A percentile compares a stretch with the other conserved stretches of the same genome.
These are phyloP conservation scores for Coptodon rendalli DNA, from an alignment of 2,113 vertebrate genomes.

Conservation along the genomic window DNA sequence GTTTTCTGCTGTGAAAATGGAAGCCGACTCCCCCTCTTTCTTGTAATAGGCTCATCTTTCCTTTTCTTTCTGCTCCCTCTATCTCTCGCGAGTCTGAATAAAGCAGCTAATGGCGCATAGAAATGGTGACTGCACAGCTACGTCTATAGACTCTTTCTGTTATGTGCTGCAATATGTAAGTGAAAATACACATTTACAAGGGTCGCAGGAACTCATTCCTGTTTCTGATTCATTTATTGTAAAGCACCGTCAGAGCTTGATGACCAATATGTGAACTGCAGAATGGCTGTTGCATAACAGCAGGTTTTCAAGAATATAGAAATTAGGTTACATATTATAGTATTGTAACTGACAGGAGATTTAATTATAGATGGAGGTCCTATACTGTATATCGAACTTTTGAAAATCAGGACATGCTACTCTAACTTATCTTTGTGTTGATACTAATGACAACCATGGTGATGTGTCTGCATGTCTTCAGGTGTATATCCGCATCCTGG, in stretches of 20 bases:
- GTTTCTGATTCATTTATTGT: neutral
- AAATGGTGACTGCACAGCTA: conserved; percentile 48
- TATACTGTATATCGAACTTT: neutral
- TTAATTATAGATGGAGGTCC: neutral
- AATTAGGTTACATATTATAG: neutral
- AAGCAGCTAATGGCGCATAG: conserved; percentile 59
- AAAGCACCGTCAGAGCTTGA: neutral
- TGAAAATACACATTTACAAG: conserved; percentile 30
- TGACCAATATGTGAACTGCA: neutral
- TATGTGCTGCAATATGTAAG: conserved; percentile 24
- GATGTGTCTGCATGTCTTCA: conserved; percentile 36
- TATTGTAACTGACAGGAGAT: neutral
- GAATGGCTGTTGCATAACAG: neutral
- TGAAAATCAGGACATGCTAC: accelerated
- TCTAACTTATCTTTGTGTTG: neutral
- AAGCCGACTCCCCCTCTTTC: neutral
- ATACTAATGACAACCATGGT: neutral
- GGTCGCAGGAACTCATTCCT: conserved; percentile 4
- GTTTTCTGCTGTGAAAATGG: conserved; percentile 22
- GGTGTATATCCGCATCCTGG: conserved; percentile 96
- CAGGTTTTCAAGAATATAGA: neutral
- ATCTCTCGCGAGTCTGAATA: conserved; percentile 55
- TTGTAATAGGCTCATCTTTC: conserved; percentile 53
- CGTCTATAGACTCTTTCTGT: conserved; percentile 23
- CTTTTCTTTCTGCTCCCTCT: conserved; percentile 14